Percentiles rank a stretch among this genome's conserved stretches.
Evolutionary conservation across 2,888 invertebrate genomes (phyloP).

Genomic region (Torymus aiolomorphi): DNA sequence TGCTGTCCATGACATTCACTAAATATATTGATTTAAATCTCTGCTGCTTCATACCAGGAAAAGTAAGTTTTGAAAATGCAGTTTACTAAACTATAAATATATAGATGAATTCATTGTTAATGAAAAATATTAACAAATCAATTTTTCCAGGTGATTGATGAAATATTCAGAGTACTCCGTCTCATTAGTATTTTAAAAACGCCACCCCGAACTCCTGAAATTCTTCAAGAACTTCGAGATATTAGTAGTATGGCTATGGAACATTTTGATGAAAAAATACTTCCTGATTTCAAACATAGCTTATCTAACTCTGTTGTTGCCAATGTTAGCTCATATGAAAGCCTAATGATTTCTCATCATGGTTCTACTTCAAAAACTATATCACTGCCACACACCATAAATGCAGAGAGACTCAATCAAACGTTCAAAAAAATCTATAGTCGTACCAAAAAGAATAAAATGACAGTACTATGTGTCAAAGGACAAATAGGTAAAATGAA

Average conservation of each 20-base stretch:
- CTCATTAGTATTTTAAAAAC: slow-evolving; percentile 82
- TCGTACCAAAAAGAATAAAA: slow-evolving; percentile 69
- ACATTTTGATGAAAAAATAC: slow-evolving; percentile 94
- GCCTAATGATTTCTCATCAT: slow-evolving; percentile 70
- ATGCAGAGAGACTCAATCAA: slow-evolving; percentile 68
- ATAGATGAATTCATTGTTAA: background rate
- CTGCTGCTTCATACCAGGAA: slow-evolving; percentile 95
- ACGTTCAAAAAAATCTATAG: slow-evolving; percentile 70
- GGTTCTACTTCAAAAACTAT: slow-evolving; percentile 59
- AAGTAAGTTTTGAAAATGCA: slow-evolving; percentile 78
- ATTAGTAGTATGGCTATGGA: slow-evolving; percentile 97
- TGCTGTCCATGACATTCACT: slow-evolving; percentile 94
- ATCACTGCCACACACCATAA: slow-evolving; percentile 65
- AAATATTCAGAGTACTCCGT: slow-evolving; percentile 85
- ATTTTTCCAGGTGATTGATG: slow-evolving; percentile 86
- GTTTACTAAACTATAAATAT: no score
- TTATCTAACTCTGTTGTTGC: slow-evolving; percentile 69
- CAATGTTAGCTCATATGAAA: slow-evolving; percentile 63
- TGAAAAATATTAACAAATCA: background rate
- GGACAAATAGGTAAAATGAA: slow-evolving; percentile 68
- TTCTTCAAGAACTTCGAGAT: slow-evolving; percentile 91
- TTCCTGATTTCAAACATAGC: slow-evolving; percentile 77
- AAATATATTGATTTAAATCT: slow-evolving; percentile 90
- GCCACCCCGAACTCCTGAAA: slow-evolving; percentile 87
- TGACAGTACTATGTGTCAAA: slow-evolving; percentile 65